Percentiles rank a stretch among this genome's conserved stretches.
Conservation (phyloP, 1,140 invertebrate genomes). For the Ladona fulva region DNA sequence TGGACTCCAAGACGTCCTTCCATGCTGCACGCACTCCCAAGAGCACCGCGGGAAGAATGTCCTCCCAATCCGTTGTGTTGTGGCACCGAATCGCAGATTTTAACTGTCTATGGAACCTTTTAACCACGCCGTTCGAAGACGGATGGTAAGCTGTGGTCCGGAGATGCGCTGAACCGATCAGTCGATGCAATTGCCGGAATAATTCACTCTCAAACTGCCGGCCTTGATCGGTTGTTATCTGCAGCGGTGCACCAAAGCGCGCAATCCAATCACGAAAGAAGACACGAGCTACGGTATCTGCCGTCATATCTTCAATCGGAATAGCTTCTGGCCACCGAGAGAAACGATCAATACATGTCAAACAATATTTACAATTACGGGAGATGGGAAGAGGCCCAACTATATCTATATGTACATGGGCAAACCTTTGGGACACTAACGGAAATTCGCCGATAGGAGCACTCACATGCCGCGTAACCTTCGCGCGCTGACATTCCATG, state of each 20-base stretch:
- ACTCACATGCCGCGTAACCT: background rate
- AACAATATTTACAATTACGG: conserved; percentile 30
- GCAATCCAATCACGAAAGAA: conserved; percentile 32
- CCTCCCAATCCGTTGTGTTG: conserved; percentile 19
- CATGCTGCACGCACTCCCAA: conserved; percentile 21
- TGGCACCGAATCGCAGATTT: conserved; percentile 18
- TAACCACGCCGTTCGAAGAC: conserved; percentile 19
- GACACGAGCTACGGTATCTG: conserved; percentile 30
- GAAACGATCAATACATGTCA: conserved; percentile 38
- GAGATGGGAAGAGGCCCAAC: conserved; percentile 36
- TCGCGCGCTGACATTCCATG: conserved; percentile 20
- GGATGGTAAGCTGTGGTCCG: conserved; percentile 19
- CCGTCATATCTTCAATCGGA: conserved; percentile 32
- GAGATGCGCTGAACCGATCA: too few relatives aligned
- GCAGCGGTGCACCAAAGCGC: conserved; percentile 28
- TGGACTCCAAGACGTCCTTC: conserved; percentile 27
- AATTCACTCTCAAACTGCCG: conserved; percentile 31
- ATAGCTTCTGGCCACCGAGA: conserved; percentile 37
- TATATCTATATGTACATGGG: conserved; percentile 31
- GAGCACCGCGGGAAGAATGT: conserved; percentile 24
- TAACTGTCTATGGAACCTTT: background rate
- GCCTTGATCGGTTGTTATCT: conserved; percentile 32
- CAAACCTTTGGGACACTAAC: conserved; percentile 23
- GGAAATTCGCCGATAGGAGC: conserved; percentile 16
- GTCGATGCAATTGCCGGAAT: too few relatives aligned